Percentiles rank a stretch among this genome's conserved stretches.
Evolutionary conservation across 2,113 vertebrate genomes (phyloP).

Genomic region (Spea bombifrons): DNA sequence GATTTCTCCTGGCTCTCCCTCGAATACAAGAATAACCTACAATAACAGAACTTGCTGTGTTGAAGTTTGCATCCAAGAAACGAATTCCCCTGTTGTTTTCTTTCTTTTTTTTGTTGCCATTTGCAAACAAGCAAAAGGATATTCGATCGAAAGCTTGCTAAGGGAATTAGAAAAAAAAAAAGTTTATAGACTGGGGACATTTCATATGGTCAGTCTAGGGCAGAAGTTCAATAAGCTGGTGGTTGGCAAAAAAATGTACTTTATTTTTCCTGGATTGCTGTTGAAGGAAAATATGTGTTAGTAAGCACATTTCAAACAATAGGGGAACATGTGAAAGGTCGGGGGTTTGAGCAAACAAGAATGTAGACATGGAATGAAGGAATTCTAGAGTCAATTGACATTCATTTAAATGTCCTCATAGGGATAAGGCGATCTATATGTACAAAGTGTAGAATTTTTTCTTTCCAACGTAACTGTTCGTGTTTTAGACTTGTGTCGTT

Average conservation of each 20-base stretch:
- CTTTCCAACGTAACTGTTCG: too few relatives aligned
- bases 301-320: slow-evolving; percentile 59
- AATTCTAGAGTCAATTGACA: not conserved
- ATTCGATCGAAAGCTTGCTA: slow-evolving; percentile 54
- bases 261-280: slow-evolving; percentile 61
- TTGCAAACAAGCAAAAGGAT: slow-evolving; percentile 56
- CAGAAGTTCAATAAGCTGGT: slow-evolving; percentile 59
- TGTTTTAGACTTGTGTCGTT: too few relatives aligned
- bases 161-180: slow-evolving; percentile 43
- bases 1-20: not conserved
- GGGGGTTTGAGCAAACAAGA: slow-evolving; percentile 52
- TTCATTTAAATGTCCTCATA: too few relatives aligned
- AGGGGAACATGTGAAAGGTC: slow-evolving; percentile 50
- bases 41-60: slow-evolving; percentile 41
- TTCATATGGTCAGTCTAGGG: slow-evolving; percentile 56
- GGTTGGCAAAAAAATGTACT: slow-evolving; percentile 58
- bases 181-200: not conserved
- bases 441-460: too few relatives aligned
- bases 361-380: not conserved
- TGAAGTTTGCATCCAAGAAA: slow-evolving; percentile 37
- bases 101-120: slow-evolving; percentile 51
- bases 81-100: slow-evolving; percentile 49
- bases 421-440: too few relatives aligned
- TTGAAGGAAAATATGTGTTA: slow-evolving; percentile 61
- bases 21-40: slow-evolving; percentile 45